These are phyloP conservation scores for Suncus etruscus DNA, from an alignment of 2,113 vertebrate species.

Conservation along the genomic window DNA sequence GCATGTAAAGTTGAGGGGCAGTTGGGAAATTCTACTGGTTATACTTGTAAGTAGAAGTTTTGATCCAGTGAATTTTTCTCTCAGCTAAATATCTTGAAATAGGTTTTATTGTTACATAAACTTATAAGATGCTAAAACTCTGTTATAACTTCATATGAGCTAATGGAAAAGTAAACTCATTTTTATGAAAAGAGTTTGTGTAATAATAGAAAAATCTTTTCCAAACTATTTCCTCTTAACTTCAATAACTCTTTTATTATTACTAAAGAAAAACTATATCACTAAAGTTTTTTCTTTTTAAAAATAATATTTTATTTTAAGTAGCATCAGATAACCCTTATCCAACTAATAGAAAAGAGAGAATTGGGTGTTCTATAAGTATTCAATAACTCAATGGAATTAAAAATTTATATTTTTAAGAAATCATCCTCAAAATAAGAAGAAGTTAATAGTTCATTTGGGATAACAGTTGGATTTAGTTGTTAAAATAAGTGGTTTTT, in stretches of 20 bases:
- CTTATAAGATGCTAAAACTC: not conserved
- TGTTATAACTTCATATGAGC: not conserved
- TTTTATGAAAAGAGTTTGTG: not conserved
- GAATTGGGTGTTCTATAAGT: not conserved
- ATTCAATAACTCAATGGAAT: not conserved
- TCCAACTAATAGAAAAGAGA: not conserved
- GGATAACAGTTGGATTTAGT: not conserved
- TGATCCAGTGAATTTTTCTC: slow-evolving; percentile 16
- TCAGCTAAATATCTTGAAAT: not conserved
- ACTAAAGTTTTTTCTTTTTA: not conserved
- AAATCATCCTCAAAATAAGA: slow-evolving; percentile 34
- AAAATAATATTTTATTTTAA: slow-evolving; percentile 27
- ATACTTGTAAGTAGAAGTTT: not conserved
- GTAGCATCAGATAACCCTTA: not conserved
- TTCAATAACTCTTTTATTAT: not conserved
- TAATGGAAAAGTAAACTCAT: not conserved
- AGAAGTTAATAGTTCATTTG: not conserved
- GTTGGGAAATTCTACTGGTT: not conserved
- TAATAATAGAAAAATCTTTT: slow-evolving; percentile 44
- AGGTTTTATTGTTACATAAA: slow-evolving; percentile 44
- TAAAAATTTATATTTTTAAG: not conserved
- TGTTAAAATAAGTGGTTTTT: no score
- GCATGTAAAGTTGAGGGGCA: not conserved
- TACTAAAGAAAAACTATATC: not conserved
- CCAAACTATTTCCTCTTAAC: slow-evolving; percentile 32